Conservation (phyloP, 2,888 invertebrate genomes). For the Baccha elongata region DNA sequence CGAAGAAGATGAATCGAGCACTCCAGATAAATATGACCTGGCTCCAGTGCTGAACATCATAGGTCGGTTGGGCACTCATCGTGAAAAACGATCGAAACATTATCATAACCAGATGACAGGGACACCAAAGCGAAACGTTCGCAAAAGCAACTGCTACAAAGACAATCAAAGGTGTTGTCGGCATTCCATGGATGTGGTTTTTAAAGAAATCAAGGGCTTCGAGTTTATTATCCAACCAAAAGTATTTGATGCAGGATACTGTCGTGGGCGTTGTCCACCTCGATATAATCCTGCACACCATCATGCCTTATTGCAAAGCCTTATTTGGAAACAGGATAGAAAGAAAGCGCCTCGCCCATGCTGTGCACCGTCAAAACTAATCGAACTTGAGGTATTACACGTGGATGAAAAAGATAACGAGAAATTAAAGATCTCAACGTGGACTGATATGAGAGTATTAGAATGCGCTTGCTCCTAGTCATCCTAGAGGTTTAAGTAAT, state of each 20-base stretch:
- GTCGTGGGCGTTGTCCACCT: constrained; percentile 87
- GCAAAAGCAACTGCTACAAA: constrained; percentile 83
- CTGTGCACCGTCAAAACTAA: constrained; percentile 87
- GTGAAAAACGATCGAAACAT: constrained; percentile 76
- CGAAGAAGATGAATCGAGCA: constrained; percentile 29
- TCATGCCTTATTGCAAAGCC: constrained; percentile 87
- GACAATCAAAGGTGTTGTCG: constrained; percentile 86
- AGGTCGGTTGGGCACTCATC: constrained; percentile 76
- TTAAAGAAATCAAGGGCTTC: constrained; percentile 86
- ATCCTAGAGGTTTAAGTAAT: constrained; percentile 4
- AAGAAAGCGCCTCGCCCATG: constrained; percentile 85
- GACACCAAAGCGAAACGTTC: constrained; percentile 41
- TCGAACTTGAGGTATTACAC: constrained; percentile 86
- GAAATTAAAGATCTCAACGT: constrained; percentile 86
- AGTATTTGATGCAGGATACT: constrained; percentile 88
- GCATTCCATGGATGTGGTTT: constrained; percentile 86
- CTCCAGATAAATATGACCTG: constrained; percentile 73
- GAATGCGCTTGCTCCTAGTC: constrained; percentile 88
- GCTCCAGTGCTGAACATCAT: constrained; percentile 80
- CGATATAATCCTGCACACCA: constrained; percentile 88
- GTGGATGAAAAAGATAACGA: constrained; percentile 85
- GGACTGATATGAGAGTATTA: constrained; percentile 88
- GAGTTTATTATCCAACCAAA: constrained; percentile 88
- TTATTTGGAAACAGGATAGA: constrained; percentile 86
- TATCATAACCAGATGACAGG: constrained; percentile 71